These are phyloP conservation scores for Rhinatrema bivittatum DNA, from an alignment of 2,797 vertebrate species.

Conservation along the genomic window DNA sequence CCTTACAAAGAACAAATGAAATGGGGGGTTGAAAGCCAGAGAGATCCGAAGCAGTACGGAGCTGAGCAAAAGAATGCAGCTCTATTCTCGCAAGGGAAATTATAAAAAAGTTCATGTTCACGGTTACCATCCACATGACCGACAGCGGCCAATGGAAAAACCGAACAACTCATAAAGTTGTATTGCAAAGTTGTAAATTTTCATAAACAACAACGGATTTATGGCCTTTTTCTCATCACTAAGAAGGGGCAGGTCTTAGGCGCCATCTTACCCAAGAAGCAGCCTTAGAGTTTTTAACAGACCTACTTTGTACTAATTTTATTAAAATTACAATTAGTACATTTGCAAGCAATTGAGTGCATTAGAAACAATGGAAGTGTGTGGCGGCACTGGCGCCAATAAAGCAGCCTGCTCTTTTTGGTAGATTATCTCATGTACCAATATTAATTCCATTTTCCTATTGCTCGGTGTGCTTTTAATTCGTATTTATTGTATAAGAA, in stretches of 20 bases:
- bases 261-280: constrained; percentile 89
- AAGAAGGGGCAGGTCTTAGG: constrained; percentile 80
- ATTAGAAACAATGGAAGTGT: too few relatives aligned
- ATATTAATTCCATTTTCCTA: too few relatives aligned
- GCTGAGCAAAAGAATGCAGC: constrained; percentile 82
- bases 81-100: constrained; percentile 94
- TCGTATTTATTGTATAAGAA: too few relatives aligned
- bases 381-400: too few relatives aligned
- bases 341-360: constrained; percentile 5
- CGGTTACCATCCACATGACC: constrained; percentile 86
- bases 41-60: constrained; percentile 68
- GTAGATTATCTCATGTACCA: too few relatives aligned
- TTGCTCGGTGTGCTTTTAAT: too few relatives aligned
- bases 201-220: constrained; percentile 99
- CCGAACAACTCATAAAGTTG: constrained; percentile 92
- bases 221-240: constrained; percentile 83
- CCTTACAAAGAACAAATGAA: constrained; percentile 59
- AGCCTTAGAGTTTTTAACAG: constrained; percentile 40
- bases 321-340: constrained; percentile 32
- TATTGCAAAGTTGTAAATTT: constrained; percentile 98
- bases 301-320: constrained; percentile 37
- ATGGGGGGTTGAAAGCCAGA: constrained; percentile 51
- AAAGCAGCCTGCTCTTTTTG: too few relatives aligned
- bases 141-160: constrained; percentile 78
- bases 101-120: constrained; percentile 98